Evolutionary conservation across 2,888 invertebrate genomes (phyloP).

Genomic region (Omphaloscelis lunosa): DNA sequence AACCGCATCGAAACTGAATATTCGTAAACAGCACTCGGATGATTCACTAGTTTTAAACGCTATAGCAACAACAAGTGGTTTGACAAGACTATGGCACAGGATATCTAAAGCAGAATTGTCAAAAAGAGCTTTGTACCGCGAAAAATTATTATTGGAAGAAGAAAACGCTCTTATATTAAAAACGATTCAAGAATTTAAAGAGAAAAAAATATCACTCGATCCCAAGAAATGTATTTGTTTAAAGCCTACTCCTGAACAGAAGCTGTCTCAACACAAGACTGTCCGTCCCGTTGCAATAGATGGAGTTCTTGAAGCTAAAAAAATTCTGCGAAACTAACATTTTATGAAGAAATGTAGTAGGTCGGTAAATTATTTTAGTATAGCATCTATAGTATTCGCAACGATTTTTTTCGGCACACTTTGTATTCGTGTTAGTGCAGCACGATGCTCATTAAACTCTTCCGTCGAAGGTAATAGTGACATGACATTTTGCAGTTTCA

Average conservation of each 20-base stretch:
- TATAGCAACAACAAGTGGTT: conserved; percentile 79
- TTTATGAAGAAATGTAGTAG: conserved; percentile 1
- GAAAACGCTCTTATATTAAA: conserved; percentile 79
- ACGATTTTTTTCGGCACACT: conserved; percentile 28
- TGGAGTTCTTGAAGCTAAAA: conserved; percentile 76
- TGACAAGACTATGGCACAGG: conserved; percentile 85
- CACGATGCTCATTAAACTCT: conserved; percentile 67
- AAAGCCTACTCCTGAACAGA: conserved; percentile 20
- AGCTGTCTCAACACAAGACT: conserved; percentile 51
- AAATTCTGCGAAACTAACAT: conserved; percentile 64
- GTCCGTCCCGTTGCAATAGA: conserved; percentile 78
- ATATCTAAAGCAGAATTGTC: conserved; percentile 84
- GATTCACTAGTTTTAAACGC: conserved; percentile 81
- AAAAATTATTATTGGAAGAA: conserved; percentile 80
- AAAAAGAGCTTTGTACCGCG: conserved; percentile 81
- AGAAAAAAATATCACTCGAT: conserved; percentile 70
- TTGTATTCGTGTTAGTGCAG: conserved; percentile 62
- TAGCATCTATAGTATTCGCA: background rate
- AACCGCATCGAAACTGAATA: conserved; percentile 70
- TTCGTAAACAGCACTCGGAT: conserved; percentile 76
- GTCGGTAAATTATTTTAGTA: background rate
- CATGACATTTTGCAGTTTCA: conserved; percentile 64
- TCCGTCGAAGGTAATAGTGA: conserved; percentile 62
- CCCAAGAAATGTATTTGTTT: conserved; percentile 75
- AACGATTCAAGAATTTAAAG: conserved; percentile 72